Base-by-base conservation (phyloP, 2,888 invertebrate species). In the Scelioninae gen. 2 region DNA sequence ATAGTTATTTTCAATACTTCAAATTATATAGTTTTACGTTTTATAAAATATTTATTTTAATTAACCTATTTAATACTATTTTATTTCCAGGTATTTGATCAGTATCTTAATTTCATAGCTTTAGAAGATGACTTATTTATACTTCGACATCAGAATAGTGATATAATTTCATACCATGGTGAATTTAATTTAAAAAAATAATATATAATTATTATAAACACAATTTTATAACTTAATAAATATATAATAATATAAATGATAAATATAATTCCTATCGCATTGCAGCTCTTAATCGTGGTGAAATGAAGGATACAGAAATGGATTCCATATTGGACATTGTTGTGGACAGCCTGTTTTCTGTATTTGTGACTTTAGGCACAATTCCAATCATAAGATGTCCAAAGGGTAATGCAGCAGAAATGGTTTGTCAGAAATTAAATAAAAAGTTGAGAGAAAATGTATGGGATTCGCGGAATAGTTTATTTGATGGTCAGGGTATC, bases 51-150 rank as follows among this genome's bases (percentile, higher is more conserved):
- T n/a, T n/a, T n/a, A n/a, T n/a, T n/a, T n/a, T n/a, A n/a, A n/a
- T n/a, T n/a, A n/a, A n/a, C n/a, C n/a, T n/a, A n/a, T n/a, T n/a
- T n/a, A n/a, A n/a, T n/a, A n/a, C n/a, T n/a, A n/a, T n/a, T n/a
- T n/a, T n/a, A n/a, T 35, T 80, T 87, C 16, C 79, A 92, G 91
- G 91, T 99, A 10, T 98, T 92, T 87, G 99, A 99, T 87, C 99
- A 99, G 87, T 99, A 98, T 89, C 90, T 98, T 60, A 98, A 98
- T 88, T 99, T 99, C 82, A 97, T 99, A 79, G 94, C 96, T 46
- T 88, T 99, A 76, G 99, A 99, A 88, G 97, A 99, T 87, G 98
- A 99, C 85, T 91, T 99, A 86, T 99, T 98, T 87, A 91, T 96
- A 60, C 88, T 98, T 81, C 93, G 95, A 83, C 96, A 98, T 87